phyloP scores from a whole-genome alignment of 2,888 invertebrate genomes.

The Uloborus plumipes region DNA sequence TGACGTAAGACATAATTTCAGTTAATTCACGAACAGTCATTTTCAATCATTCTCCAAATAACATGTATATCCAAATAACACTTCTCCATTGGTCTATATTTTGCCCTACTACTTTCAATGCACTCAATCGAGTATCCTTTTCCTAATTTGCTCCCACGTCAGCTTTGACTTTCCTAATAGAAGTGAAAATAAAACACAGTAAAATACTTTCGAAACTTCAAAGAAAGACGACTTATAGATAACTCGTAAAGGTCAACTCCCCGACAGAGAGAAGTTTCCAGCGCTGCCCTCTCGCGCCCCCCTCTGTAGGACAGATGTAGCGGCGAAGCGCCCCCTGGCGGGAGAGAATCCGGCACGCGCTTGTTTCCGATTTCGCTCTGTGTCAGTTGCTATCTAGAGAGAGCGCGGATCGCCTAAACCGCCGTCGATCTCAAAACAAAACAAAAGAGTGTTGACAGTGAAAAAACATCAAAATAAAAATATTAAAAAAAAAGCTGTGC shows the following conservation, averaged over 20 bases:
- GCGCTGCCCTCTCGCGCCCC: background rate
- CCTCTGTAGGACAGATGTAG: background rate
- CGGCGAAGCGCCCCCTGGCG: constrained; percentile 39
- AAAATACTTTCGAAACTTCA: too few relatives aligned
- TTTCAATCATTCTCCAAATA: too few relatives aligned
- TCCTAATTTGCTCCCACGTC: too few relatives aligned
- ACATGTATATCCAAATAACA: too few relatives aligned
- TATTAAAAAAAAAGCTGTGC: constrained; percentile 8
- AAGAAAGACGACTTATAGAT: too few relatives aligned
- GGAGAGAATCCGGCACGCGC: constrained; percentile 35
- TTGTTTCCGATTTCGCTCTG: constrained; percentile 18
- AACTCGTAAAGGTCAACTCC: constrained; percentile 15
- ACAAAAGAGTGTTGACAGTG: background rate
- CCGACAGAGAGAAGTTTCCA: background rate
- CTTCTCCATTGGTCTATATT: too few relatives aligned
- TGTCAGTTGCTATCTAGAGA: constrained; percentile 38
- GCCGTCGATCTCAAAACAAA: background rate
- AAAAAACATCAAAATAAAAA: background rate
- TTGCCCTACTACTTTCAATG: too few relatives aligned
- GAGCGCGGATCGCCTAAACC: constrained; percentile 21
- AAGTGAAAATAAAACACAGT: too few relatives aligned
- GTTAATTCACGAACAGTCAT: too few relatives aligned
- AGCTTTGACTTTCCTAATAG: too few relatives aligned
- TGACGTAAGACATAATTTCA: too few relatives aligned
- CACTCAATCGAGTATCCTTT: too few relatives aligned